These are phyloP conservation scores for Porites evermanni DNA, from an alignment of 92 coral and sea anemone species.

Conservation along the genomic window DNA sequence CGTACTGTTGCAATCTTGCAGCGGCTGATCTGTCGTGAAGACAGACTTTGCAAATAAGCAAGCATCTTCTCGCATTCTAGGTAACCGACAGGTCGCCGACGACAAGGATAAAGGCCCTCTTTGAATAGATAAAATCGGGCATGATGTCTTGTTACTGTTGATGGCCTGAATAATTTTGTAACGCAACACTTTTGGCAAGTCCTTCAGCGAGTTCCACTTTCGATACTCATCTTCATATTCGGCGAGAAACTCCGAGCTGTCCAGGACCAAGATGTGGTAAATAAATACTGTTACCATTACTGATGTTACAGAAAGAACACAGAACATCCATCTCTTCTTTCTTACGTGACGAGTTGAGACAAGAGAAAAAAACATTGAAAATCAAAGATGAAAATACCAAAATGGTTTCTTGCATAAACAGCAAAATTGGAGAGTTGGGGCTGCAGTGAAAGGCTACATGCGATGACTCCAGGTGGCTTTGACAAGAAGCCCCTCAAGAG, in stretches of 20 bases:
- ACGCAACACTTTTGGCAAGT: constrained; percentile 18
- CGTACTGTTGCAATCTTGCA: constrained; percentile 20
- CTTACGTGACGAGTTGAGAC: not conserved
- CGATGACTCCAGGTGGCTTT: constrained; percentile 13
- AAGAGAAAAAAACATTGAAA: constrained; percentile 32
- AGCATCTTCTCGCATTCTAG: constrained; percentile 29
- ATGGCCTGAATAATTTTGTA: constrained; percentile 2
- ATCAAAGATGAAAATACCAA: not conserved
- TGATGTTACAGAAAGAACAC: constrained; percentile 11
- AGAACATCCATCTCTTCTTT: constrained; percentile 17
- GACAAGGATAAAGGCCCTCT: not conserved
- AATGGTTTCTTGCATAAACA: not conserved
- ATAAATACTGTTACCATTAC: constrained; percentile 23
- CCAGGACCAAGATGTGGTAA: constrained; percentile 33
- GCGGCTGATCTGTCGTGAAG: constrained; percentile 21
- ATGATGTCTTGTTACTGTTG: constrained; percentile 3
- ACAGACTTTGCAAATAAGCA: constrained; percentile 31
- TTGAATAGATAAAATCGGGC: constrained; percentile 36
- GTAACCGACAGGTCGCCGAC: constrained; percentile 40
- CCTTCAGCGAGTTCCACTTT: constrained; percentile 24
- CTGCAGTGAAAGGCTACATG: not conserved
- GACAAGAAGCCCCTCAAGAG: not conserved
- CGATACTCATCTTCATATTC: not conserved
- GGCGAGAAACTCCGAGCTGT: constrained; percentile 28
- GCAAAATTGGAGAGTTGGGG: not conserved